phyloP scores from a whole-genome alignment of 2,113 vertebrate species.

The pig (Sus scrofa) region DNA sequence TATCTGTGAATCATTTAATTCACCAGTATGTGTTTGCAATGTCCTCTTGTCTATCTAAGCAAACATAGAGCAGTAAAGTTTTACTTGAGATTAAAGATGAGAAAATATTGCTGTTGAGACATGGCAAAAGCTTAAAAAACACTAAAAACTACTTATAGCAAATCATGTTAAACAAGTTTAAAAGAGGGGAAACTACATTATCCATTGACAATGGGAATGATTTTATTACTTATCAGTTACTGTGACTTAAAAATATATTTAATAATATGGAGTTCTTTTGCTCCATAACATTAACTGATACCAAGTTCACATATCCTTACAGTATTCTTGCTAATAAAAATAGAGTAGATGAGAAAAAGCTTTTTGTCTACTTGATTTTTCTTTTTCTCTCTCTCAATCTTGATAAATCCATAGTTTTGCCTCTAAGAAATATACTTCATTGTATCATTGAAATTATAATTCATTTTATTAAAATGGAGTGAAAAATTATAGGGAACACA shows the following conservation, averaged over 20 bases:
- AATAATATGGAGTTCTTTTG: neutral
- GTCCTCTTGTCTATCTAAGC: neutral
- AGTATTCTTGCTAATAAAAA: neutral
- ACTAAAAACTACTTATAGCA: neutral
- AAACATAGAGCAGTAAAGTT: neutral
- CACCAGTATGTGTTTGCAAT: neutral
- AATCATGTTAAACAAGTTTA: neutral
- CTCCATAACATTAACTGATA: neutral
- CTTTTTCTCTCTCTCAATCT: neutral
- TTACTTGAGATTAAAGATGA: neutral
- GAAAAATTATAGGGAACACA: neutral
- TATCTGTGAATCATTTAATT: neutral
- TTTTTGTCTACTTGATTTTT: neutral
- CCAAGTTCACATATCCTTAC: neutral
- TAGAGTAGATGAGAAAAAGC: neutral
- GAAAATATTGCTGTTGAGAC: neutral
- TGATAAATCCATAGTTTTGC: neutral
- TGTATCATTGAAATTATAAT: constrained; percentile 38
- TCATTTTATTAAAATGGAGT: neutral
- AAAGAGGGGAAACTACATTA: neutral
- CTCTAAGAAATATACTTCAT: neutral
- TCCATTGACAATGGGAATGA: neutral
- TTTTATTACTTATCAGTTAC: neutral
- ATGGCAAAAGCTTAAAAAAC: neutral
- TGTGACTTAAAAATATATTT: neutral